These are phyloP conservation scores for Alectoris magna DNA, from an alignment of 2,797 vertebrate genomes.

Conservation along the genomic window DNA sequence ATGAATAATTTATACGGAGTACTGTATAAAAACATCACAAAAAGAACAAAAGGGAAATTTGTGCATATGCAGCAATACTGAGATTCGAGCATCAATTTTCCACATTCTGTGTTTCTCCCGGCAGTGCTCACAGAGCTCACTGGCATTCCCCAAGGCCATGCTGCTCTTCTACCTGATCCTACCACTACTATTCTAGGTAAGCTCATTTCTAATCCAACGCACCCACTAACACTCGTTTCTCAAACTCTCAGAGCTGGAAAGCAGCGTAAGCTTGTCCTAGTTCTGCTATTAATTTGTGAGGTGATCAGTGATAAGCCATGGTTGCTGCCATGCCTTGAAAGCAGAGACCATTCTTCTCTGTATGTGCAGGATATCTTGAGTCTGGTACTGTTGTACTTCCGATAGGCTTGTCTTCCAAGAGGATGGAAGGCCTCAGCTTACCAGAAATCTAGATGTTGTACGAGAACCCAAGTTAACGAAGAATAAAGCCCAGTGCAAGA, in stretches of 20 bases:
- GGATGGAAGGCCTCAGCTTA: background rate
- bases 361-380: background rate
- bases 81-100: background rate
- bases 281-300: rapidly evolving
- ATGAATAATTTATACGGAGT: background rate
- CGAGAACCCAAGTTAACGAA: background rate
- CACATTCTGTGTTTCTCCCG: background rate
- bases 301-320: background rate
- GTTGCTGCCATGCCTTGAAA: background rate
- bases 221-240: background rate
- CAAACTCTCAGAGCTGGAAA: background rate
- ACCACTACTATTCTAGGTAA: rapidly evolving
- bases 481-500: background rate
- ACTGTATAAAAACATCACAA: background rate
- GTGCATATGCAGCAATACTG: background rate
- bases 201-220: background rate
- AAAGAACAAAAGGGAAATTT: background rate
- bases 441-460: background rate
- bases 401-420: background rate
- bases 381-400: background rate
- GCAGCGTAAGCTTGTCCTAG: background rate
- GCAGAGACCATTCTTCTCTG: background rate
- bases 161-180: background rate
- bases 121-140: background rate
- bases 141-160: rapidly evolving